Evolutionary conservation across 2,888 invertebrate species (phyloP).

Genomic region (Malacosoma neustria): DNA sequence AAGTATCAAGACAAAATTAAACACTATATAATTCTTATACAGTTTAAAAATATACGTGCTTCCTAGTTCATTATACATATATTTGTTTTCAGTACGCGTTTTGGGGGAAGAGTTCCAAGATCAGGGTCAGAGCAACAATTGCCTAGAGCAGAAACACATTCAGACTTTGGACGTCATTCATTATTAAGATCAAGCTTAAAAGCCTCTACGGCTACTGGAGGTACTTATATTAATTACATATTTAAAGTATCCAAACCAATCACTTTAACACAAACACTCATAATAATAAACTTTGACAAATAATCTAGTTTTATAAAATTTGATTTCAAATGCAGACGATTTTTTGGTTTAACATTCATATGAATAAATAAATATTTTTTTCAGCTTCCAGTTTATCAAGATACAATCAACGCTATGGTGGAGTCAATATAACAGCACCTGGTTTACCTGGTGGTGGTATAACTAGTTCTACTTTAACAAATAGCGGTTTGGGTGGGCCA

Average conservation of each 20-base stretch:
- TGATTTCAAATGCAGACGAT: too few species aligned
- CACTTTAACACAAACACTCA: too few species aligned
- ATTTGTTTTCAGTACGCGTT: constrained; percentile 48
- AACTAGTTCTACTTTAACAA: constrained; percentile 28
- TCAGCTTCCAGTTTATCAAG: constrained; percentile 73
- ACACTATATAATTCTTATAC: too few species aligned
- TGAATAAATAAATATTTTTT: too few species aligned
- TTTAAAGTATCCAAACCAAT: too few species aligned
- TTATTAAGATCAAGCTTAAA: constrained; percentile 87
- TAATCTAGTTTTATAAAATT: too few species aligned
- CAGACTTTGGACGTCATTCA: constrained; percentile 90
- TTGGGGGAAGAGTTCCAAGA: constrained; percentile 80
- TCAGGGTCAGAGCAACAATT: constrained; percentile 95
- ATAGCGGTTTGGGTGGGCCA: constrained; percentile 36
- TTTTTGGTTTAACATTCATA: too few species aligned
- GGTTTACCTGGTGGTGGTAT: constrained; percentile 44
- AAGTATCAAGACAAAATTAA: too few species aligned
- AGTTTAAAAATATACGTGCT: too few species aligned
- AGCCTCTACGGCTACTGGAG: constrained; percentile 66
- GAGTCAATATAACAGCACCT: constrained; percentile 45
- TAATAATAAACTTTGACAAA: too few species aligned
- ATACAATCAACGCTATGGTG: constrained; percentile 78
- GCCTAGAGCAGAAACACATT: constrained; percentile 87
- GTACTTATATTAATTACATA: constrained; percentile 20
- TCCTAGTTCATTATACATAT: too few species aligned